Base-by-base conservation (phyloP, 2,888 invertebrate species). In the Amphiduros pacificus region DNA sequence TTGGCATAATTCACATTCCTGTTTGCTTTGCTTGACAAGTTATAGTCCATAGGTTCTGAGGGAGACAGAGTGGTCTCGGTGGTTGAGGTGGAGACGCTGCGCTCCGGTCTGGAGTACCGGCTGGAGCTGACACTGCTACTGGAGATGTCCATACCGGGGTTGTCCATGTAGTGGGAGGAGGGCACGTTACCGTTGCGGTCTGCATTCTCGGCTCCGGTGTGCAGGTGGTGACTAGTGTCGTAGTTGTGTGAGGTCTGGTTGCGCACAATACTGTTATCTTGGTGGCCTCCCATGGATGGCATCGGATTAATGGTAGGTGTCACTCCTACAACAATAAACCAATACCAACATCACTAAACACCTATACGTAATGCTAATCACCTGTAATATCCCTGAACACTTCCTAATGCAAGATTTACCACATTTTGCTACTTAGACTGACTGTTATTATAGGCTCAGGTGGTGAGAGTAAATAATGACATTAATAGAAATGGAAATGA, bases 31-130 rank as follows among this genome's bases (percentile, higher is more conserved):
- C 1, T 59, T 58, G 22, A 58, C 6, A 50, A 62, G 63, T 6
- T 62, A 51, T 14, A 49, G 61, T 65, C 49, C 40, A 68, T 55
- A 44, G 69, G 62, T 61, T 87, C 88, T 2, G 85, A 84, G 1
- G 89, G 88, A 2, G 88, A 87, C 29, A 86, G 79, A 5, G 87
- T 81, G 22, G 88, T 89, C 73, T 89, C 88, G 36, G 86, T 85
- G 2, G 88, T 87, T n/a, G 86, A 85, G 49, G 85, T 85, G 17
- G 60, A 83, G 48, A 78, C 78, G 57, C 78, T 79, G 57, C 73
- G 71, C 9, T 74, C 73, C 11, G 68, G 61, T 26, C 64, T 32
- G 40, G 52, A 57, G 0, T 60, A 48, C 17, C 55, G 51, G 29
- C 61, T 49, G 2, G 62, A 51, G 4, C 29, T 11, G 5, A 22